phyloP scores from a whole-genome alignment of 2,888 invertebrate species.

The Amiota mariae region DNA sequence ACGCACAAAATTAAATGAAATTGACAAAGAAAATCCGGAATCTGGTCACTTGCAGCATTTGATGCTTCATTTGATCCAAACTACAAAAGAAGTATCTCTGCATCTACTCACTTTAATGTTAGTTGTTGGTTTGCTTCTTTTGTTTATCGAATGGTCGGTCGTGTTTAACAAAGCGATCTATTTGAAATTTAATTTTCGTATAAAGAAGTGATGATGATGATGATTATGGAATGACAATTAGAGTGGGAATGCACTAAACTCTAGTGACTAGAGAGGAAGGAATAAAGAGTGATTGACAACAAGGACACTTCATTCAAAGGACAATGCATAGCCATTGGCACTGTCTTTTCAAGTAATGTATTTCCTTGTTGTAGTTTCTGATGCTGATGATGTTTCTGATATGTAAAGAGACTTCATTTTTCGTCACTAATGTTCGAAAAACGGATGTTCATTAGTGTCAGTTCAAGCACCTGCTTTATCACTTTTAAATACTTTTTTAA shows the following conservation, averaged over 20 bases:
- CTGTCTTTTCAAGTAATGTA: not conserved
- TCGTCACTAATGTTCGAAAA: not conserved
- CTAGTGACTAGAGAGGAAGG: not conserved
- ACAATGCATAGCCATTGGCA: not conserved
- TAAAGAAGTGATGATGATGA: not conserved
- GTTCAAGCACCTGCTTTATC: constrained; percentile 9
- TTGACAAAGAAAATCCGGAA: not conserved
- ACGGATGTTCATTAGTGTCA: not conserved
- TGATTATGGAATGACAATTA: not conserved
- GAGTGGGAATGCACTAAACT: not conserved
- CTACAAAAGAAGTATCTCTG: no score
- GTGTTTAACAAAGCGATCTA: not conserved
- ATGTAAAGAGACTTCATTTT: no score
- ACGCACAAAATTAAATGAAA: not conserved
- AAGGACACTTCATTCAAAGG: not conserved
- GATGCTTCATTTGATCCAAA: no score
- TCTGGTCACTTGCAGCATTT: constrained; percentile 16
- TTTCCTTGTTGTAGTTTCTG: no score
- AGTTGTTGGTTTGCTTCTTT: no score
- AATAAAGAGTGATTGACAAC: not conserved
- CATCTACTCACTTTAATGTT: no score
- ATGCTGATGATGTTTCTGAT: no score
- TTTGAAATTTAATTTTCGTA: constrained; percentile 13
- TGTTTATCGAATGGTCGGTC: not conserved
- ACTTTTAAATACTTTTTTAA: not conserved